These are phyloP conservation scores for Acipenser oxyrinchus DNA, from an alignment of 2,797 vertebrate species.

Conservation along the genomic window DNA sequence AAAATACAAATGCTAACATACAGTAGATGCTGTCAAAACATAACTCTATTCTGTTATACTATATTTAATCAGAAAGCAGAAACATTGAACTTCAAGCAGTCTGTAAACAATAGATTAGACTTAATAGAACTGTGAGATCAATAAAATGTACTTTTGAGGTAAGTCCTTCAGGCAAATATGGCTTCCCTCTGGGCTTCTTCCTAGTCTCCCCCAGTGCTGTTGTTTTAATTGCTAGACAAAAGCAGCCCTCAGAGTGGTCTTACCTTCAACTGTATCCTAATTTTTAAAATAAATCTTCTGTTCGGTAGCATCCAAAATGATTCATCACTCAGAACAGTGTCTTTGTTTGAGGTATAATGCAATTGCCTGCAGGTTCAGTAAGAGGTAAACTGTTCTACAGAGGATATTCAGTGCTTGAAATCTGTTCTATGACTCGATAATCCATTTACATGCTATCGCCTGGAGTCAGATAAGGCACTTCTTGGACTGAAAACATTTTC, in stretches of 20 bases:
- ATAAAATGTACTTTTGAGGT: no score
- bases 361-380: slow-evolving; percentile 28
- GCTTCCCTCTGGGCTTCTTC: neutral
- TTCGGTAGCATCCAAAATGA: slow-evolving; percentile 14
- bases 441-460: slow-evolving; percentile 1
- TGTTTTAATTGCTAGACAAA: neutral
- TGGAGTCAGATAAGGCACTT: no score
- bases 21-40: neutral
- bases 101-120: neutral
- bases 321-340: slow-evolving; percentile 21
- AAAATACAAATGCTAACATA: neutral
- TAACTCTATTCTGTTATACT: neutral
- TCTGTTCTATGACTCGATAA: slow-evolving; percentile 9
- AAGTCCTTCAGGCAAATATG: neutral
- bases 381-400: slow-evolving; percentile 23
- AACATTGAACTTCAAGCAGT: slow-evolving; percentile 19
- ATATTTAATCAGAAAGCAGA: neutral
- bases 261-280: neutral
- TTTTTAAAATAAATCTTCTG: slow-evolving; percentile 1
- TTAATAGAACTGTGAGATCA: neutral
- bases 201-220: no score
- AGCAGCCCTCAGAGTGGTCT: slow-evolving; percentile 24
- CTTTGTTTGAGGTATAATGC: slow-evolving; percentile 13
- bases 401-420: slow-evolving; percentile 10
- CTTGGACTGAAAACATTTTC: no score